Evolutionary conservation across 2,113 vertebrate species (phyloP).

Genomic region (Nanorana parkeri): DNA sequence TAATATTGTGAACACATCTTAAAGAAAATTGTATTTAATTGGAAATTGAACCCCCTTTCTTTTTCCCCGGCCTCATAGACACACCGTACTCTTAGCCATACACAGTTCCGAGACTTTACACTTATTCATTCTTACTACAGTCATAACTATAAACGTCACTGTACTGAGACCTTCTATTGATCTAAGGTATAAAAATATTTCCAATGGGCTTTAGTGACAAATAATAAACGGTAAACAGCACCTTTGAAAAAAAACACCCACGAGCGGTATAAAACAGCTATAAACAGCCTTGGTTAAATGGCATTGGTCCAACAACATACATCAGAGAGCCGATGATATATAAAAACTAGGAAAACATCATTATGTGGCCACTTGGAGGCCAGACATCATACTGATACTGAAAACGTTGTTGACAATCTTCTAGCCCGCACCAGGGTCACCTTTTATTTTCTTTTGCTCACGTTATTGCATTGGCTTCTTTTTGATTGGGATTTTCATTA

Average conservation of each 20-base stretch:
- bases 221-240: not conserved
- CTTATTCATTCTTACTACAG: no score
- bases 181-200: no score
- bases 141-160: no score
- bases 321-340: no score
- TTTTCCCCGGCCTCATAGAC: no score
- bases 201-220: no score
- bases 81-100: no score
- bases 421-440: not conserved
- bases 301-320: not conserved
- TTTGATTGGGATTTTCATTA: conserved; percentile 11
- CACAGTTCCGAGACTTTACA: no score
- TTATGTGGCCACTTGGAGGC: not conserved
- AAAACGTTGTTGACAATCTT: not conserved
- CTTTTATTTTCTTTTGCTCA: not conserved
- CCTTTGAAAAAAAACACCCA: not conserved
- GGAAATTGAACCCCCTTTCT: no score
- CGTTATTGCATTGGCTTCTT: not conserved
- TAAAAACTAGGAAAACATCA: conserved; percentile 17
- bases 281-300: not conserved
- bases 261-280: not conserved
- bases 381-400: not conserved
- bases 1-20: no score
- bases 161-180: no score
- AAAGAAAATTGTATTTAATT: no score